A percentile compares a stretch with the other conserved stretches of the same genome.
Evolutionary conservation across 2,113 vertebrate genomes (phyloP).

Genomic region (Chaenogobius annularis): DNA sequence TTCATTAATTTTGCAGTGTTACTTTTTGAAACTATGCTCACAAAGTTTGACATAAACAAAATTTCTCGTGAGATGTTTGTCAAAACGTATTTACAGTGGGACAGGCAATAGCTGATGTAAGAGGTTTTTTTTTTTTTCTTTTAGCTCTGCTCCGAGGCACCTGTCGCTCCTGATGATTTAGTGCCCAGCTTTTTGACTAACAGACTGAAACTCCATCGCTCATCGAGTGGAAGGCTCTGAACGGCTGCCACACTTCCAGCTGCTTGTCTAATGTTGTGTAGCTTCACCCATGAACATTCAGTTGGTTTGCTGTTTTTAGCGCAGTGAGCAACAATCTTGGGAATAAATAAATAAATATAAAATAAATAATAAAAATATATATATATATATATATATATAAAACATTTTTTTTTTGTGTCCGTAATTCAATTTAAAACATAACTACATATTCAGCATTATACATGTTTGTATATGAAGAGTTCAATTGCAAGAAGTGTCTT

Average conservation of each 20-base stretch:
- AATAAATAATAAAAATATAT: too few relatives aligned
- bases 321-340: too few relatives aligned
- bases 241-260: conserved; percentile 11
- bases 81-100: too few relatives aligned
- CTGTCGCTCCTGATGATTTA: conserved; percentile 20
- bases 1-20: neutral
- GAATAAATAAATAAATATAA: too few relatives aligned
- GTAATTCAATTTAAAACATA: too few relatives aligned
- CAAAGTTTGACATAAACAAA: neutral
- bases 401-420: too few relatives aligned
- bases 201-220: conserved; percentile 18
- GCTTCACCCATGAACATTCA: neutral
- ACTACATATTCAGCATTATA: too few relatives aligned
- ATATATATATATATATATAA: too few relatives aligned
- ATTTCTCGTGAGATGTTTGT: too few relatives aligned
- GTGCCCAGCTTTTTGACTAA: neutral
- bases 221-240: conserved; percentile 11
- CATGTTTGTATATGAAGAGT: too few relatives aligned
- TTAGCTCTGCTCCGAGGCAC: conserved; percentile 17
- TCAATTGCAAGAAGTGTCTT: too few relatives aligned
- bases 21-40: neutral
- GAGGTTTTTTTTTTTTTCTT: neutral
- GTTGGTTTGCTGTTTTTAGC: neutral
- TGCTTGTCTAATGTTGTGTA: neutral
- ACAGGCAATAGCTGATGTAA: too few relatives aligned